phyloP scores from a whole-genome alignment of 2,797 vertebrate species.

The Neosalanx taihuensis region DNA sequence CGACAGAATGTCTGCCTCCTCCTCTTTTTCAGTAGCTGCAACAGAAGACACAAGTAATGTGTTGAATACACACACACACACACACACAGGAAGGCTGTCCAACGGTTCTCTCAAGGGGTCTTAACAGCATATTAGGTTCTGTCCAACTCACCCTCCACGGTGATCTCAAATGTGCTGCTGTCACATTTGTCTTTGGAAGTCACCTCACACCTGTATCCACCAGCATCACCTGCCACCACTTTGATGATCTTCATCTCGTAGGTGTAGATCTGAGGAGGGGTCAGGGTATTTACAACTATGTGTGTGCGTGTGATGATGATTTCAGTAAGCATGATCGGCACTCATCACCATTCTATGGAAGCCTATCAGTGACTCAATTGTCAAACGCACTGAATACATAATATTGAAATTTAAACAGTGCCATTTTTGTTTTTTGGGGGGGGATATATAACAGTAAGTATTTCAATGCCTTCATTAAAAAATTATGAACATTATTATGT shows the following conservation, averaged over 20 bases:
- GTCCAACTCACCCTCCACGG: constrained; percentile 77
- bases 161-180: constrained; percentile 80
- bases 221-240: constrained; percentile 72
- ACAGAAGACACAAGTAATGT: constrained; percentile 51
- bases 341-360: not conserved
- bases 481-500: too few species aligned
- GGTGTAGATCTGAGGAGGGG: constrained; percentile 74
- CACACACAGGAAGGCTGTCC: not conserved
- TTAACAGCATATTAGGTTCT: not conserved
- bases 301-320: not conserved
- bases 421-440: too few species aligned
- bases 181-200: constrained; percentile 84
- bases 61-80: constrained; percentile 24
- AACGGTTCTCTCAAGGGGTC: not conserved
- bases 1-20: constrained; percentile 67
- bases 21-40: constrained; percentile 64
- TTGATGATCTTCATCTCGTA: constrained; percentile 83
- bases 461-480: too few species aligned
- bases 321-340: not conserved
- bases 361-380: too few species aligned
- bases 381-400: too few species aligned
- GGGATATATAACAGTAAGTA: too few species aligned
- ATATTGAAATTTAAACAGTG: too few species aligned
- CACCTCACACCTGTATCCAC: constrained; percentile 86
- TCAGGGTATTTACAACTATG: not conserved